Evolutionary conservation across 2,113 vertebrate genomes (phyloP).

Genomic region (Panthera tigris): DNA sequence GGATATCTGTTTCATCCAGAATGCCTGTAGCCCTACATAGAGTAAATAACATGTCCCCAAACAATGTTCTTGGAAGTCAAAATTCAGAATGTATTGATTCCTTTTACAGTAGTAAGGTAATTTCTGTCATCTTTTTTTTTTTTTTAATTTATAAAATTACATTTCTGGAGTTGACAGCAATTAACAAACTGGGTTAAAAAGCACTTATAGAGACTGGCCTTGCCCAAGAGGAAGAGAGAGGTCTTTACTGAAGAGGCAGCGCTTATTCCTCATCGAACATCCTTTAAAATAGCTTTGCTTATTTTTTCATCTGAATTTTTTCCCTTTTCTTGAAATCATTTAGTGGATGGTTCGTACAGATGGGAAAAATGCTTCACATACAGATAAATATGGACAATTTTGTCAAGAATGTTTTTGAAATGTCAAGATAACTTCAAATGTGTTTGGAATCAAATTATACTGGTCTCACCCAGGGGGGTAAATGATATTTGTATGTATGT

Average conservation of each 20-base stretch:
- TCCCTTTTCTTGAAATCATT: background rate
- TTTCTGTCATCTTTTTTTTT: slow-evolving; percentile 55
- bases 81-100: slow-evolving; percentile 64
- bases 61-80: slow-evolving; percentile 45
- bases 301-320: background rate
- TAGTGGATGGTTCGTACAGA: background rate
- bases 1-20: slow-evolving; percentile 42
- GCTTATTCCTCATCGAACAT: background rate
- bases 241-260: background rate
- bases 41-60: slow-evolving; percentile 36
- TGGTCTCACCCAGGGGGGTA: background rate
- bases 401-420: background rate
- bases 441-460: background rate
- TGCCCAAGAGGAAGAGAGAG: slow-evolving; percentile 10
- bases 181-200: slow-evolving; percentile 42
- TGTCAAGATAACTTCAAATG: background rate
- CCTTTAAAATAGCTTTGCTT: background rate
- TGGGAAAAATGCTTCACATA: background rate
- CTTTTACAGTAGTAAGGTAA: slow-evolving; percentile 47
- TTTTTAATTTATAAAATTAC: slow-evolving; percentile 54
- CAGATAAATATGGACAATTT: background rate
- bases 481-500: background rate
- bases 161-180: slow-evolving; percentile 44
- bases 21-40: background rate
- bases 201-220: background rate